Percentiles rank a stretch among this genome's conserved stretches.
Evolutionary conservation across 2,888 invertebrate genomes (phyloP).

Genomic region (Drosophila kambysellisi): DNA sequence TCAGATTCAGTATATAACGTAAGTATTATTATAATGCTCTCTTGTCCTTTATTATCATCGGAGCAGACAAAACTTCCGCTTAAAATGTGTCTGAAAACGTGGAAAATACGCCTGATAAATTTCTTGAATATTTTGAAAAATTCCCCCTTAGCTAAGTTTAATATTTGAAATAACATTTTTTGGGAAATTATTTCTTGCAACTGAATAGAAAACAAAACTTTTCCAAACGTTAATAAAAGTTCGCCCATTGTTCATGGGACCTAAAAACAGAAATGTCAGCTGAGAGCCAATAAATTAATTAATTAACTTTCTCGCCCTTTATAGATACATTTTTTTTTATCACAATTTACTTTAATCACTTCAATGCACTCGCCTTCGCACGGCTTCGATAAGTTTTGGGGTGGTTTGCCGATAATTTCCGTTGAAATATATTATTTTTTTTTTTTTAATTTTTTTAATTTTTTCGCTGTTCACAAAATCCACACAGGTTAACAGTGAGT

Average conservation of each 20-base stretch:
- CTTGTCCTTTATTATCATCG: background rate
- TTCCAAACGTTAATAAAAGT: background rate
- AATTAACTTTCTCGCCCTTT: no score
- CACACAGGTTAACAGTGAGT: background rate
- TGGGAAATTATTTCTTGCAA: background rate
- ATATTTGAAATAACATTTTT: background rate
- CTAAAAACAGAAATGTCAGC: background rate
- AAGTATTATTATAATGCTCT: conserved; percentile 33
- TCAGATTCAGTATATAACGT: conserved; percentile 64
- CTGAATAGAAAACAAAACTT: background rate
- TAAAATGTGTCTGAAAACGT: background rate
- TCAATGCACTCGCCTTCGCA: background rate
- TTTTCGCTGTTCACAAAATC: background rate
- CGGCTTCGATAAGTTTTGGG: background rate
- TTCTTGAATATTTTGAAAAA: background rate
- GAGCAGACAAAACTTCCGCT: background rate
- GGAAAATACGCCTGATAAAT: no score
- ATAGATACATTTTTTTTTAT: background rate
- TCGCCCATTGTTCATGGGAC: background rate
- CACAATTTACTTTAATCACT: background rate
- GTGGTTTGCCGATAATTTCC: background rate
- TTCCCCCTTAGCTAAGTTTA: background rate
- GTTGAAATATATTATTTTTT: background rate
- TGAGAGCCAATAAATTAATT: background rate
- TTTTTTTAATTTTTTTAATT: background rate